These are phyloP conservation scores for Trigoniulus corallinus DNA, from an alignment of 1,140 invertebrate species.

Conservation along the genomic window DNA sequence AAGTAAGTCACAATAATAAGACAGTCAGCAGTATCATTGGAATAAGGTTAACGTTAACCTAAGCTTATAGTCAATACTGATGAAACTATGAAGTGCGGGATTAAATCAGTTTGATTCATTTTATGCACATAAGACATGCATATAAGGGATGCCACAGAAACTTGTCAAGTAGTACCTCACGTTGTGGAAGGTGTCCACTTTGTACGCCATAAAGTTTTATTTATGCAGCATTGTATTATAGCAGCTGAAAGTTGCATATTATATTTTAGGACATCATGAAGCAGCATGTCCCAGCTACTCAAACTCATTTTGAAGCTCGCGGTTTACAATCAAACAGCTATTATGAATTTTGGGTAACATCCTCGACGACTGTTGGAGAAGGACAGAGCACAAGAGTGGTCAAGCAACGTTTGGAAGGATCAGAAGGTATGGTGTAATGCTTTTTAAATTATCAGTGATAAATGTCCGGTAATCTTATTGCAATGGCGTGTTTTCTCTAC, in stretches of 20 bases:
- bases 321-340: conserved; percentile 12
- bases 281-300: neutral
- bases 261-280: conserved; percentile 2
- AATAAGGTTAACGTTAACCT: too few relatives aligned
- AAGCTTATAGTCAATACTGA: too few relatives aligned
- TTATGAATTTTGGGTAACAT: conserved; percentile 22
- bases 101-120: too few relatives aligned
- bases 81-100: too few relatives aligned
- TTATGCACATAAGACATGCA: too few relatives aligned
- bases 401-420: neutral
- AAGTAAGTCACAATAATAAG: too few relatives aligned
- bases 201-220: conserved; percentile 5
- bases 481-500: conserved; percentile 14
- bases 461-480: neutral
- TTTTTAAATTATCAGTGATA: neutral
- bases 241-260: too few relatives aligned
- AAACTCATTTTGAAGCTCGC: neutral
- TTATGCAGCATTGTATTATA: neutral
- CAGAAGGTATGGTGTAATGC: neutral
- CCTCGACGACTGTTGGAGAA: conserved; percentile 23
- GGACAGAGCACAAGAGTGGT: conserved; percentile 12
- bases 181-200: too few relatives aligned
- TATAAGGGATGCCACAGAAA: too few relatives aligned
- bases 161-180: too few relatives aligned
- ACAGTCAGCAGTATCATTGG: too few relatives aligned